These are phyloP conservation scores for Tigriopus japonicus DNA, from an alignment of 1,140 invertebrate genomes.

Conservation along the genomic window DNA sequence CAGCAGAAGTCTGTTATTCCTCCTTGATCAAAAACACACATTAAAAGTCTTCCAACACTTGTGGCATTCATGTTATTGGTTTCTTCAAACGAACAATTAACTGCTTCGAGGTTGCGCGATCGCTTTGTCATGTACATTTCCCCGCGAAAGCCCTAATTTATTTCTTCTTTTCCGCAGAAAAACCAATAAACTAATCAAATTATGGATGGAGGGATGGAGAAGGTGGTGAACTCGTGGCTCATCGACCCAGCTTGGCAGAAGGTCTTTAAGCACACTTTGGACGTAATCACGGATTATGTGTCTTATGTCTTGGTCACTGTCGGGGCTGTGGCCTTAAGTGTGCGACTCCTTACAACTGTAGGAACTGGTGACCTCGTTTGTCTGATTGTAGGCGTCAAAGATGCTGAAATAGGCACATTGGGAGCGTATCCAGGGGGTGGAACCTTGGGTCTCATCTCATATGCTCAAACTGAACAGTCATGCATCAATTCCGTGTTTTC, in stretches of 20 bases:
- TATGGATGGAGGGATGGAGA: neutral
- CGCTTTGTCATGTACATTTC: too few species aligned
- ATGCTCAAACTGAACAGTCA: neutral
- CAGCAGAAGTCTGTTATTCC: too few species aligned
- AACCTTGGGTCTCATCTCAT: constrained; percentile 1
- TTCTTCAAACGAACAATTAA: too few species aligned
- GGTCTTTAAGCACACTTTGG: constrained; percentile 6
- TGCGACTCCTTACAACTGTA: neutral
- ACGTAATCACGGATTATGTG: neutral
- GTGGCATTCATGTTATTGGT: too few species aligned
- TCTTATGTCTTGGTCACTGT: neutral
- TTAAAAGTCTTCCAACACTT: too few species aligned
- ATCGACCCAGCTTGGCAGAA: constrained; percentile 1
- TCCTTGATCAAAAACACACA: too few species aligned
- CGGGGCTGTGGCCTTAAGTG: neutral
- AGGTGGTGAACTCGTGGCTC: constrained; percentile 5
- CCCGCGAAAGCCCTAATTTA: too few species aligned
- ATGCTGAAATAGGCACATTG: neutral
- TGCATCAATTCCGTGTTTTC: neutral
- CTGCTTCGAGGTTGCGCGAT: too few species aligned
- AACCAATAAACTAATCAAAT: too few species aligned
- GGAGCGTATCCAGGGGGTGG: constrained; percentile 1
- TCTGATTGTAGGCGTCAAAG: neutral
- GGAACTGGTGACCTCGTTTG: neutral
- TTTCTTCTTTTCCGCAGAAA: too few species aligned